phyloP scores from a whole-genome alignment of 2,888 invertebrate species.

The Lordiphosa andalusiaca region DNA sequence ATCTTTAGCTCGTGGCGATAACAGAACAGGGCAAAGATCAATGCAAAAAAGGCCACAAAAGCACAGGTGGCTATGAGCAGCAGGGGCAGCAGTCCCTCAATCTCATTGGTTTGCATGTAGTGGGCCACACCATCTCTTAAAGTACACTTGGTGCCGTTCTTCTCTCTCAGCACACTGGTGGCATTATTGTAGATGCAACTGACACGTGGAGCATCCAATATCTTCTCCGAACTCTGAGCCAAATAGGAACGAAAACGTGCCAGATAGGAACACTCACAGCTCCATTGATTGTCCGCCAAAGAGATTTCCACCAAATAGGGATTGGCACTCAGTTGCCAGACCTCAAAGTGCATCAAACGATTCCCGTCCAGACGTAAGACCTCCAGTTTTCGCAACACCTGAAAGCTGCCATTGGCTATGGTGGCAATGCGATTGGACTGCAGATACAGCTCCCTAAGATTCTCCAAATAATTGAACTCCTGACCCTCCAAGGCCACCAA shows the following conservation, averaged over 20 bases:
- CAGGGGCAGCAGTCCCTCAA: conserved; percentile 90
- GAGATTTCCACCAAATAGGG: conserved; percentile 93
- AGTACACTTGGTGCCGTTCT: conserved; percentile 89
- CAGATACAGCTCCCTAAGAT: conserved; percentile 91
- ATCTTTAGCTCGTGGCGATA: conserved; percentile 90
- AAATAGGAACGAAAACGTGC: conserved; percentile 90
- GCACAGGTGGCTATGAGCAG: conserved; percentile 89
- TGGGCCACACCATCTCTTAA: conserved; percentile 87
- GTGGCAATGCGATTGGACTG: conserved; percentile 91
- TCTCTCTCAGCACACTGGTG: conserved; percentile 87
- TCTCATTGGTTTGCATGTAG: conserved; percentile 83
- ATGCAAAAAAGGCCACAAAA: conserved; percentile 87
- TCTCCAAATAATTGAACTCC: conserved; percentile 90
- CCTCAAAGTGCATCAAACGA: conserved; percentile 89
- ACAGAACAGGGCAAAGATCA: conserved; percentile 89
- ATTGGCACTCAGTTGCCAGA: conserved; percentile 91
- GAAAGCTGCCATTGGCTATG: conserved; percentile 92
- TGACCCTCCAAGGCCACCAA: conserved; percentile 89
- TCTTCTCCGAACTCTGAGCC: conserved; percentile 88
- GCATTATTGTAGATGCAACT: conserved; percentile 88
- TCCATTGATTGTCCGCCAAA: conserved; percentile 92
- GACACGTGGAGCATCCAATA: conserved; percentile 88
- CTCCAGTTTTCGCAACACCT: conserved; percentile 89
- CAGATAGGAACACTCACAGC: conserved; percentile 93
- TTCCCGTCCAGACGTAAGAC: conserved; percentile 92